Conservation (phyloP, 2,888 invertebrate genomes). For the Hypena proboscidalis region DNA sequence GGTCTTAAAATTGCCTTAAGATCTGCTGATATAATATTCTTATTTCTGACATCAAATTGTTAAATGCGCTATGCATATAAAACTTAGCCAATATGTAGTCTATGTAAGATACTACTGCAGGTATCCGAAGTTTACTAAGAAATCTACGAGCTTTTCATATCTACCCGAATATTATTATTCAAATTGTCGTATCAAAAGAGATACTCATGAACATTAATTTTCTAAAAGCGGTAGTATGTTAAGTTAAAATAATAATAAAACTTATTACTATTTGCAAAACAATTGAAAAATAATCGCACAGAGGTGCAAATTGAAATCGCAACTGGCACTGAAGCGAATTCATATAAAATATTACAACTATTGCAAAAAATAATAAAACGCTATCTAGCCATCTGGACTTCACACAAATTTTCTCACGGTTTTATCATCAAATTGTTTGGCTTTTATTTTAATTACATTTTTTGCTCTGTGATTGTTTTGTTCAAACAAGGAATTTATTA, state of each 20-base stretch:
- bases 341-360: conserved; percentile 40
- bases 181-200: not conserved
- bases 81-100: no score
- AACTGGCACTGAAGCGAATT: conserved; percentile 28
- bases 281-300: conserved; percentile 42
- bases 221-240: not conserved
- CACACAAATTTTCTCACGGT: conserved; percentile 54
- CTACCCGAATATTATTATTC: no score
- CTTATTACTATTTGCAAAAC: conserved; percentile 41
- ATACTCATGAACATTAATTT: not conserved
- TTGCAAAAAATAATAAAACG: conserved; percentile 58
- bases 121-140: no score
- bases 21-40: no score
- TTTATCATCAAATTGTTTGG: conserved; percentile 38
- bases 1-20: no score
- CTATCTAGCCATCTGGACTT: conserved; percentile 55
- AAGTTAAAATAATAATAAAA: conserved; percentile 22
- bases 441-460: conserved; percentile 38
- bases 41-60: no score
- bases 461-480: conserved; percentile 16
- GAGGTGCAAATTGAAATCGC: conserved; percentile 29
- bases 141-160: no score
- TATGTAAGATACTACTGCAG: no score
- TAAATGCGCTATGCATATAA: no score
- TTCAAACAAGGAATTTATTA: conserved; percentile 14